Conservation (phyloP, 1,140 invertebrate species). For the Ostrea edulis region DNA sequence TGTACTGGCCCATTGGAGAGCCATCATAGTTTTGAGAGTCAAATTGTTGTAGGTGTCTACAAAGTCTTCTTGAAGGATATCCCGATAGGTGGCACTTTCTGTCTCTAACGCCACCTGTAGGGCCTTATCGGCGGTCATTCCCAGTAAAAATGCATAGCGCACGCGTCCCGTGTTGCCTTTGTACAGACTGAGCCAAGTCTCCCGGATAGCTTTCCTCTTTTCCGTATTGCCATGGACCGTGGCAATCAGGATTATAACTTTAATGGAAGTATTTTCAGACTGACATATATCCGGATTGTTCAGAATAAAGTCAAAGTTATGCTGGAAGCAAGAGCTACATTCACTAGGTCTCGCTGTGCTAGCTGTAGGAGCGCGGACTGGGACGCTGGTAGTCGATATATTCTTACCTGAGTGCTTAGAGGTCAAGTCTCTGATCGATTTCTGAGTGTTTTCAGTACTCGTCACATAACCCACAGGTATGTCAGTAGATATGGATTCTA, state of each 20-base stretch:
- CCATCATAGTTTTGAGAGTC: conserved; percentile 92
- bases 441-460: neutral
- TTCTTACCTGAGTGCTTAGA: neutral
- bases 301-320: neutral
- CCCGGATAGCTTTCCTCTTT: conserved; percentile 48
- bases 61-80: conserved; percentile 90
- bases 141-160: conserved; percentile 55
- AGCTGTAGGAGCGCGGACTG: neutral
- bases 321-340: conserved; percentile 13
- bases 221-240: neutral
- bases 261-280: neutral
- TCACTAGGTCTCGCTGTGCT: neutral
- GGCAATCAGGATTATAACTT: neutral
- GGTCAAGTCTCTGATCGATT: neutral
- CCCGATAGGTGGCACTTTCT: conserved; percentile 83
- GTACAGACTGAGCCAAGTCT: conserved; percentile 55
- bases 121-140: neutral
- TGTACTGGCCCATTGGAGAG: conserved; percentile 87
- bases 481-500: neutral
- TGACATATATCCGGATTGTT: conserved; percentile 32
- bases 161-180: conserved; percentile 54
- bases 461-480: too few species aligned
- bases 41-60: conserved; percentile 89
- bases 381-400: neutral
- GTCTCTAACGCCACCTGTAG: conserved; percentile 52